These are phyloP conservation scores for Microchirus variegatus DNA, from an alignment of 2,797 vertebrate genomes.

Conservation along the genomic window DNA sequence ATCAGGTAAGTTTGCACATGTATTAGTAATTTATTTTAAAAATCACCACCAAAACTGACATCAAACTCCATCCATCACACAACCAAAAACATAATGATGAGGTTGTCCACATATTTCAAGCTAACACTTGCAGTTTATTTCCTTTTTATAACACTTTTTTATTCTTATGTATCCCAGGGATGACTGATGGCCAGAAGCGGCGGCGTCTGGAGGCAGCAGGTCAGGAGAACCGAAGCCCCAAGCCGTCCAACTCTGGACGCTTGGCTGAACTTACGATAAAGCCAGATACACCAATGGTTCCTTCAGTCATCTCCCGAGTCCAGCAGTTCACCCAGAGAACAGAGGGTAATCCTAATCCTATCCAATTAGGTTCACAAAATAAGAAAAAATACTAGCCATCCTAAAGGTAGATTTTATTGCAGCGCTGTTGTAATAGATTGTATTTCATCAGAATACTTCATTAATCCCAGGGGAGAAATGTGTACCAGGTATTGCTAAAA, in stretches of 20 bases:
- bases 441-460: no score
- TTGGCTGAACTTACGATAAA: slow-evolving; percentile 58
- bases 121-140: not conserved
- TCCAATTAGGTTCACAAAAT: no score
- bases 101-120: not conserved
- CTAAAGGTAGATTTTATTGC: no score
- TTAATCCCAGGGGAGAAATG: no score
- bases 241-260: slow-evolving; percentile 39
- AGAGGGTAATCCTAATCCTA: slow-evolving; percentile 74
- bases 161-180: slow-evolving; percentile 43
- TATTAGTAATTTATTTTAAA: not conserved
- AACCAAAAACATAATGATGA: not conserved
- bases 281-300: slow-evolving; percentile 75
- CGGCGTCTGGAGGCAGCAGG: slow-evolving; percentile 67
- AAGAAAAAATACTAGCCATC: no score
- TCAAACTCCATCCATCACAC: no score
- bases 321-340: slow-evolving; percentile 71
- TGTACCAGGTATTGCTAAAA: no score
- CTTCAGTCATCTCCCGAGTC: slow-evolving; percentile 71
- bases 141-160: no score
- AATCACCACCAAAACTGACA: no score
- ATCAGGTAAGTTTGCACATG: slow-evolving; percentile 45
- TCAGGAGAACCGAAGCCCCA: slow-evolving; percentile 71
- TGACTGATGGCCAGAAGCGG: slow-evolving; percentile 71
- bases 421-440: no score